A percentile compares a stretch with the other conserved stretches of the same genome.
Evolutionary conservation across 2,888 invertebrate species (phyloP).

Genomic region (Drepanosiphum platanoidis): DNA sequence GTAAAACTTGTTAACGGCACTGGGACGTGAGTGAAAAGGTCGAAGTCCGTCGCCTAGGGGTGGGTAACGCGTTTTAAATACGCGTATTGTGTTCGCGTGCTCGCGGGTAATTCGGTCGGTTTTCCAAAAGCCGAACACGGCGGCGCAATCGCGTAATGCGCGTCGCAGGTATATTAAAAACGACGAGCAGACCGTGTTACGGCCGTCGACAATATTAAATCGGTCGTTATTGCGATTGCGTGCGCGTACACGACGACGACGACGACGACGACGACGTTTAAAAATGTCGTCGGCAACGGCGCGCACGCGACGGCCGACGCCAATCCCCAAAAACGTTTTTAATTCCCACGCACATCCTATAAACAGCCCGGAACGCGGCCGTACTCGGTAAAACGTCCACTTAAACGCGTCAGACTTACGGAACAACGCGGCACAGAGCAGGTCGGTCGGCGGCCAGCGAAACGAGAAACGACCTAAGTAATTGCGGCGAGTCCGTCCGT

Average conservation of each 20-base stretch:
- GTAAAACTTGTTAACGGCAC: no score
- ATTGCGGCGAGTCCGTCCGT: no score
- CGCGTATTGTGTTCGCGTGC: background rate
- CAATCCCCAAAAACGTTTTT: background rate
- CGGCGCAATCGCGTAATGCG: conserved; percentile 1
- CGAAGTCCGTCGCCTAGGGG: background rate
- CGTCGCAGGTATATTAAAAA: no score
- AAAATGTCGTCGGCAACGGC: conserved; percentile 1
- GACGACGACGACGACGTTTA: background rate
- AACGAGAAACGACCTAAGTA: background rate
- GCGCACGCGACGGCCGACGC: background rate
- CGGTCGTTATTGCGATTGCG: background rate
- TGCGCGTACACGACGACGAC: background rate
- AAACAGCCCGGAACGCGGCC: background rate
- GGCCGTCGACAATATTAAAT: background rate
- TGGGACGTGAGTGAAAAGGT: no score
- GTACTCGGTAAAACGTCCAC: background rate
- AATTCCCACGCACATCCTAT: background rate
- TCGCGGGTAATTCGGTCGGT: background rate
- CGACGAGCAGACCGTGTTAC: background rate
- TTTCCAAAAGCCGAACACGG: conserved; percentile 34
- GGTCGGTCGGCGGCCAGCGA: background rate
- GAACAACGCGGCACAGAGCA: background rate
- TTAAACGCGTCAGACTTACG: conserved; percentile 2
- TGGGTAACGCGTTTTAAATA: no score